These are phyloP conservation scores for Leptinotarsa peninsularis DNA, from an alignment of 2,888 invertebrate genomes.

Conservation along the genomic window DNA sequence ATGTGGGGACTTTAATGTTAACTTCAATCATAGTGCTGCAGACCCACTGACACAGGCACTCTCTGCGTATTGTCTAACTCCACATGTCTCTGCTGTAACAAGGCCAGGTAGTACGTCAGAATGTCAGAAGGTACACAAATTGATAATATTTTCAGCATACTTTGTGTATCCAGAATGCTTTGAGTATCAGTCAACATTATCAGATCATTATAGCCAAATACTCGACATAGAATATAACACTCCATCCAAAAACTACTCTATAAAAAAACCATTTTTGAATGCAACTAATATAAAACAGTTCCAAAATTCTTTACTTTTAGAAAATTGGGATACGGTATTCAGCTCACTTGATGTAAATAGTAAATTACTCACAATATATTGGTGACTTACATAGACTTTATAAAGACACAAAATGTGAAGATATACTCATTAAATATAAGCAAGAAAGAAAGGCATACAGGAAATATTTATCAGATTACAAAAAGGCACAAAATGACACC, in stretches of 20 bases:
- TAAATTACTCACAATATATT: slow-evolving; percentile 7
- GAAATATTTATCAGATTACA: slow-evolving; percentile 1
- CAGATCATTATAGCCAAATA: slow-evolving; percentile 16
- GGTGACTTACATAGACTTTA: neutral
- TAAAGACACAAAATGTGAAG: slow-evolving; percentile 12
- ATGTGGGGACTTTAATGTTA: neutral
- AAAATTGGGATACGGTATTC: too few species aligned
- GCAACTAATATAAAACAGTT: neutral
- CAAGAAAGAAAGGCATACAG: slow-evolving; percentile 9
- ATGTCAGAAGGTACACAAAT: slow-evolving; percentile 1
- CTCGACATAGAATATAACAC: neutral
- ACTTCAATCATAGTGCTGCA: neutral
- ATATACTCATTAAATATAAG: slow-evolving; percentile 14
- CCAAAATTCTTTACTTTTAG: neutral
- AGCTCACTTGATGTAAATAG: neutral
- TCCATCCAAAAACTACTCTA: neutral
- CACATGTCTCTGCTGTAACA: neutral
- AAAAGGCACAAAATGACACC: neutral
- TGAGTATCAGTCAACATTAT: neutral
- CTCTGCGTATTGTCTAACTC: neutral
- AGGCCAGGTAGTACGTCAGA: neutral
- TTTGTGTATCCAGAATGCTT: neutral
- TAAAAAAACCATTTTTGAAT: neutral
- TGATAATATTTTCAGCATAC: neutral
- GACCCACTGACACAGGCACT: neutral